A percentile compares a stretch with the other conserved stretches of the same genome.
These are phyloP conservation scores for Luehdorfia chinensis DNA, from an alignment of 1,140 invertebrate species.

Conservation along the genomic window DNA sequence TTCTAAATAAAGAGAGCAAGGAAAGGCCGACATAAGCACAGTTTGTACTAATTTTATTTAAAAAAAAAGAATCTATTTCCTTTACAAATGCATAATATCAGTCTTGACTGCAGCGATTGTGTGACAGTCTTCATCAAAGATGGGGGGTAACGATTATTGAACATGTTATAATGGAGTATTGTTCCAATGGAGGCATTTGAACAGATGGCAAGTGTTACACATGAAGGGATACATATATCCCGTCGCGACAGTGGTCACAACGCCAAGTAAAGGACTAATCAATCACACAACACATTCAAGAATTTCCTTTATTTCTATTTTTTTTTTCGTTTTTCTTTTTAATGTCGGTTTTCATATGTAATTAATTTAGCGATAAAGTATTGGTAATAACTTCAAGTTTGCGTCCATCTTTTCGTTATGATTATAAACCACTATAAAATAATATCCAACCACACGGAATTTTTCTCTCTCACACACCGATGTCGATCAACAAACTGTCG, in stretches of 20 bases:
- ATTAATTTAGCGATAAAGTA: slow-evolving; percentile 69
- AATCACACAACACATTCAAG: slow-evolving; percentile 73
- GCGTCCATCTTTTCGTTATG: slow-evolving; percentile 56
- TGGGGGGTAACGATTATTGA: slow-evolving; percentile 21
- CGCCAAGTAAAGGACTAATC: slow-evolving; percentile 50
- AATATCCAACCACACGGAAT: slow-evolving; percentile 42
- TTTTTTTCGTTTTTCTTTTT: slow-evolving; percentile 46
- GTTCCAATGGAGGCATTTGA: slow-evolving; percentile 38
- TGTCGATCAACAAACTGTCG: slow-evolving; percentile 36
- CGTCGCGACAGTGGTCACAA: slow-evolving; percentile 4
- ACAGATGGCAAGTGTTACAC: slow-evolving; percentile 66
- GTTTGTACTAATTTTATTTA: slow-evolving; percentile 27
- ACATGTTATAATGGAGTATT: slow-evolving; percentile 10
- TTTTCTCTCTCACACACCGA: slow-evolving; percentile 32
- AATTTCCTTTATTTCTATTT: slow-evolving; percentile 72
- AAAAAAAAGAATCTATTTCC: slow-evolving; percentile 42
- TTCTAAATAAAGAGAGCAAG: slow-evolving; percentile 57
- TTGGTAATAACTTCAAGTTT: slow-evolving; percentile 63
- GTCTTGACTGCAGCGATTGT: slow-evolving; percentile 43
- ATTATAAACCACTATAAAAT: slow-evolving; percentile 47
- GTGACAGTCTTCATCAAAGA: slow-evolving; percentile 36
- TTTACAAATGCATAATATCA: slow-evolving; percentile 51
- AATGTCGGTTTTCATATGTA: slow-evolving; percentile 55
- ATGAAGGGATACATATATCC: slow-evolving; percentile 38
- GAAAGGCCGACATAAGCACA: slow-evolving; percentile 41